Evolutionary conservation across 2,113 vertebrate species (phyloP).

Genomic region (Sinocyclocheilus anshuiensis): DNA sequence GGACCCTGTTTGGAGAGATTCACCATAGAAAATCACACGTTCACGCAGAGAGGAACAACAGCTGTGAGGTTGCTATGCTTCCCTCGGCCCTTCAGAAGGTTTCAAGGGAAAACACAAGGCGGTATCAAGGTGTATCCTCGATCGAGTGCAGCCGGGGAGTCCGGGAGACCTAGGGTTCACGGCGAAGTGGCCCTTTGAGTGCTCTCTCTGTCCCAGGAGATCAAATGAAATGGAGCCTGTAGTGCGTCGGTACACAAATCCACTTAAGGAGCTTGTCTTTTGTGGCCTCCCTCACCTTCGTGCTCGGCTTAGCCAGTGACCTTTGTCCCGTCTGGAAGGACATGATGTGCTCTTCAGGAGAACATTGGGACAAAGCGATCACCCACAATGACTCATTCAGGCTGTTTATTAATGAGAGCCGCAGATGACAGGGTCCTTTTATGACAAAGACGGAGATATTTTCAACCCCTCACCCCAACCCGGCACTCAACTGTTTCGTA

Average conservation of each 20-base stretch:
- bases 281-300: not conserved
- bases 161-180: not conserved
- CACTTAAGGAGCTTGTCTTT: slow-evolving; percentile 15
- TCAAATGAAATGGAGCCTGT: slow-evolving; percentile 2
- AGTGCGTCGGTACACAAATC: not conserved
- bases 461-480: slow-evolving; percentile 34
- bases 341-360: slow-evolving; percentile 8
- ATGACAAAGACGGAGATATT: slow-evolving; percentile 44
- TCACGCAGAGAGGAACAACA: slow-evolving; percentile 53
- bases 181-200: not conserved
- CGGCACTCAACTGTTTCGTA: slow-evolving; percentile 33
- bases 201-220: not conserved
- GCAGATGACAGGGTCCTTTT: slow-evolving; percentile 32
- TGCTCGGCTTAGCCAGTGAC: slow-evolving; percentile 2
- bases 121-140: slow-evolving; percentile 16
- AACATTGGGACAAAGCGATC: not conserved
- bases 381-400: slow-evolving; percentile 31
- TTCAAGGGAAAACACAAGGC: slow-evolving; percentile 33
- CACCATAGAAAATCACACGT: slow-evolving; percentile 53
- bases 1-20: slow-evolving; percentile 66
- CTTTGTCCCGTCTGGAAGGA: slow-evolving; percentile 2
- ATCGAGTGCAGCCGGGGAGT: not conserved
- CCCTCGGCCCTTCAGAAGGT: not conserved
- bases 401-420: slow-evolving; percentile 21
- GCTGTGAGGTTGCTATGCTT: slow-evolving; percentile 47